These are phyloP conservation scores for Phortica okadai DNA, from an alignment of 2,888 invertebrate genomes.

Conservation along the genomic window DNA sequence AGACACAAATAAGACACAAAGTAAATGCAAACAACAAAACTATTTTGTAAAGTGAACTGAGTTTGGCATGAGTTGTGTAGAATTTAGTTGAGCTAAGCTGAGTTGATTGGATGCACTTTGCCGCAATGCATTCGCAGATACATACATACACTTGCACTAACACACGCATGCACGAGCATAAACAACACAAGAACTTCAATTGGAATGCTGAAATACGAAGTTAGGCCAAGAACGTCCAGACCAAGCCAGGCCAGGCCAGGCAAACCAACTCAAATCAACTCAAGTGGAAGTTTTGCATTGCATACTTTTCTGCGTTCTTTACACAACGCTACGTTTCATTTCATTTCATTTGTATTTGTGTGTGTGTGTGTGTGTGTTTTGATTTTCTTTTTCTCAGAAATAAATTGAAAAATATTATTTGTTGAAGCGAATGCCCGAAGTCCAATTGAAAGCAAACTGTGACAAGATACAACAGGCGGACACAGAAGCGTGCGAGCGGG, in stretches of 20 bases:
- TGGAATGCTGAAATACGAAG: background rate
- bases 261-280: background rate
- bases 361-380: background rate
- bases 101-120: constrained; percentile 26
- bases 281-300: constrained; percentile 27
- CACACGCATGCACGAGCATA: background rate
- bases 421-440: background rate
- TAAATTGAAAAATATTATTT: constrained; percentile 34
- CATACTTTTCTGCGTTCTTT: background rate
- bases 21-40: constrained; percentile 12
- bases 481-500: background rate
- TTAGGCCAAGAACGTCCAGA: background rate
- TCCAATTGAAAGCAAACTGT: background rate
- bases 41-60: background rate
- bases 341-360: too few species aligned
- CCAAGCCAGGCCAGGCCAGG: too few species aligned
- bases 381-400: constrained; percentile 22
- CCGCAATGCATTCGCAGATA: constrained; percentile 21
- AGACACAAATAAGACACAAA: background rate
- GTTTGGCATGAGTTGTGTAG: background rate
- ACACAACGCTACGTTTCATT: background rate
- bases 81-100: constrained; percentile 9
- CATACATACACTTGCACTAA: background rate
- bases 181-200: constrained; percentile 7
- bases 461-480: background rate